Base-by-base conservation (phyloP, 2,888 invertebrate genomes). In the Troides oblongomaculatus region DNA sequence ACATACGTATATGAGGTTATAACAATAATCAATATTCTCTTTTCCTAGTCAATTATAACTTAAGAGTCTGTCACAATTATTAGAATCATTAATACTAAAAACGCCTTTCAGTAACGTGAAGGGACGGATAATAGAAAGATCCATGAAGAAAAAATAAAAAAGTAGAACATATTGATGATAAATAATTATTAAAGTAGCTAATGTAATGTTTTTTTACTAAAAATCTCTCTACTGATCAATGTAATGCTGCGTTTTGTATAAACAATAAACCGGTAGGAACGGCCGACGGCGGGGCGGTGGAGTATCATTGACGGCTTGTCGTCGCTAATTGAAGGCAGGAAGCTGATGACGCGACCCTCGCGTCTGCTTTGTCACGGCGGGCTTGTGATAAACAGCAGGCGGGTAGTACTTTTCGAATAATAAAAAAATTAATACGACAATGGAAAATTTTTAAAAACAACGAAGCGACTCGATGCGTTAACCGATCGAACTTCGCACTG, bases 301-400 rank as follows among this genome's bases (percentile, higher is more conserved):
- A 46, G 59, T 66, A 43, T 21, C 12, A 17, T 23, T 23, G 62
- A 57, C 62, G 62, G 67, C 56, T 67, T 62, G 67, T 62, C 62
- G 43, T 67, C 62, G 43, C 62, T 67, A 67, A 67, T 67, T 67
- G 67, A 62, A 57, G 57, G 21, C 62, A 23, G 62, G 62, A 67
- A 67, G 62, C 62, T 50, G 43, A n/a, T 57, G 67, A 67, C 62
- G 39, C 43, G 62, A 61, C 62, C 67, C 62, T 43, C 62, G 39
- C 62, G 43, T 62, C 56, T 62, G 67, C 67, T 62, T 67, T 67
- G 67, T 67, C 62, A 50, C 43, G 62, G 14, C 43, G 25, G 17
- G 21, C 50, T 62, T 6, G 50, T 18, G 21, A 50, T 62, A 25
- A 62, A 50, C 62, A 50, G 12, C 30, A 18, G 36, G 60, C 25